phyloP scores from a whole-genome alignment of 2,888 invertebrate species.

The Patella depressa region DNA sequence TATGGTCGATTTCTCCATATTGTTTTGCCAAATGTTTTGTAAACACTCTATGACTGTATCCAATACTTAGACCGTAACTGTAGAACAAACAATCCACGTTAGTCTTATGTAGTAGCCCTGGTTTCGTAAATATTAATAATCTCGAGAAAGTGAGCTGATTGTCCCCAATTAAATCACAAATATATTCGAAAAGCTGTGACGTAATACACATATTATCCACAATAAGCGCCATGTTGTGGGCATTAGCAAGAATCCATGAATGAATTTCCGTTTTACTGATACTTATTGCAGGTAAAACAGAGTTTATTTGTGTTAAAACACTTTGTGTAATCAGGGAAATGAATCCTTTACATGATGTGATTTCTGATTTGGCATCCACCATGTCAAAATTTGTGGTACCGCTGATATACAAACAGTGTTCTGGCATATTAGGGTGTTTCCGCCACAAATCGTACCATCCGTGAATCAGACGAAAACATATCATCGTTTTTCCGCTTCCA shows the following conservation, averaged over 20 bases:
- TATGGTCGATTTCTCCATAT: constrained; percentile 31
- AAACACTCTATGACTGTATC: constrained; percentile 37
- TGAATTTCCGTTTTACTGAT: constrained; percentile 21
- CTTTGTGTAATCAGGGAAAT: neutral
- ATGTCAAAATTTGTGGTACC: constrained; percentile 13
- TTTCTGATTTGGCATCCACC: neutral
- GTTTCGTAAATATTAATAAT: constrained; percentile 32
- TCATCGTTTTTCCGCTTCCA: constrained; percentile 41
- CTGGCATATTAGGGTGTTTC: constrained; percentile 25
- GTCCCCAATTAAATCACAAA: constrained; percentile 30
- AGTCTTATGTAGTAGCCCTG: constrained; percentile 32
- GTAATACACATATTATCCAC: constrained; percentile 40
- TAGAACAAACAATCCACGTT: constrained; percentile 40
- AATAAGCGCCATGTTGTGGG: constrained; percentile 37
- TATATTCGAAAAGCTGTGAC: constrained; percentile 31
- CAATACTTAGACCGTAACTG: constrained; percentile 39
- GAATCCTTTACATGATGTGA: neutral
- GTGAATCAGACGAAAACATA: constrained; percentile 38
- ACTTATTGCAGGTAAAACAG: neutral
- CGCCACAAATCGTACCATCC: constrained; percentile 39
- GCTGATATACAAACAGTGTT: constrained; percentile 22
- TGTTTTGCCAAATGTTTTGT: constrained; percentile 30
- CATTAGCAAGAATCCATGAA: constrained; percentile 37
- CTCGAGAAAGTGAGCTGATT: constrained; percentile 36
- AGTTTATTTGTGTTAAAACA: neutral